Conservation (phyloP, 2,888 invertebrate species). For the Panopea generosa region DNA sequence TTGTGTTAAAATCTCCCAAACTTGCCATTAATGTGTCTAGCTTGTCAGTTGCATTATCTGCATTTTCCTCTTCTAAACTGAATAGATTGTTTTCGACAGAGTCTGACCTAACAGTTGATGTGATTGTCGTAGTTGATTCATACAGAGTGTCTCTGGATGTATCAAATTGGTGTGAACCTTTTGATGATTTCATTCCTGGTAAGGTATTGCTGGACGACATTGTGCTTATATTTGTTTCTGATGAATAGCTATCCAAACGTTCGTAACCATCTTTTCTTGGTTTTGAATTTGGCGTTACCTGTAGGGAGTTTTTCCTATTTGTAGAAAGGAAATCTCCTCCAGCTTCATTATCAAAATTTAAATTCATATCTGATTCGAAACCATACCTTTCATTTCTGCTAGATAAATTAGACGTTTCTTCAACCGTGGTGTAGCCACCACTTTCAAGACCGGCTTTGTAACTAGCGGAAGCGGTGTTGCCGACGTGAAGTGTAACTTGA, state of each 20-base stretch:
- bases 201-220: conserved; percentile 1
- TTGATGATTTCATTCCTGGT: conserved; percentile 5
- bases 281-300: conserved; percentile 22
- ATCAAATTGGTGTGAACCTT: background rate
- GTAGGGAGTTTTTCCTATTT: conserved; percentile 48
- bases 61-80: conserved; percentile 23
- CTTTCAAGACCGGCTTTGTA: background rate
- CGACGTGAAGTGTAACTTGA: conserved; percentile 15
- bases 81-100: conserved; percentile 42
- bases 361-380: background rate
- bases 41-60: background rate
- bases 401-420: background rate
- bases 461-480: conserved; percentile 3
- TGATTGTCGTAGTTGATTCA: conserved; percentile 53
- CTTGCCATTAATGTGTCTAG: conserved; percentile 23
- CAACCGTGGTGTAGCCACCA: background rate
- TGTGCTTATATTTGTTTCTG: conserved; percentile 38
- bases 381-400: background rate
- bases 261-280: conserved; percentile 36
- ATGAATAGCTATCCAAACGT: conserved; percentile 41
- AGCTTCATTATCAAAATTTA: background rate
- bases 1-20: conserved; percentile 22
- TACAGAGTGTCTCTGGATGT: conserved; percentile 48
- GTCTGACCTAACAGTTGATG: conserved; percentile 45
- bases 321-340: conserved; percentile 10